phyloP scores from a whole-genome alignment of 2,113 vertebrate genomes.

The Prunella himalayana region DNA sequence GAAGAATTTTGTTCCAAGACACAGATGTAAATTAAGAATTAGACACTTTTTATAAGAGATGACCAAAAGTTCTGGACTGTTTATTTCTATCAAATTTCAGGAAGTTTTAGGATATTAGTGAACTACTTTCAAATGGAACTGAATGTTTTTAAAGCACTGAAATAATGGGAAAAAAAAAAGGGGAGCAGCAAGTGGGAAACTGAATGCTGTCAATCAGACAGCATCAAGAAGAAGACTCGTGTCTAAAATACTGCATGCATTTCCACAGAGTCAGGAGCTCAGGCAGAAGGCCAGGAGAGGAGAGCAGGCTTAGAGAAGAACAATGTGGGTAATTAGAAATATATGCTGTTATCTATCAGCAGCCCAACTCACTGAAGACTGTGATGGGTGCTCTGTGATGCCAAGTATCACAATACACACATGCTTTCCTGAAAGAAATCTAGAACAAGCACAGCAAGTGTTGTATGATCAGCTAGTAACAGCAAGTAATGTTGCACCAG shows the following conservation, averaged over 20 bases:
- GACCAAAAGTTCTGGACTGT: not conserved
- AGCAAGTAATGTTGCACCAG: not conserved
- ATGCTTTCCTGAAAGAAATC: not conserved
- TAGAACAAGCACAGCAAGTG: not conserved
- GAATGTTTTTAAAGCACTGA: not conserved
- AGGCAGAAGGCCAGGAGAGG: not conserved
- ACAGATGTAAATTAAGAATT: not conserved
- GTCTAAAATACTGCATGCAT: not conserved
- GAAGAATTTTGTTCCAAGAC: not conserved
- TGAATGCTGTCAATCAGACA: not conserved
- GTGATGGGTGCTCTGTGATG: not conserved
- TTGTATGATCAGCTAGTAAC: not conserved
- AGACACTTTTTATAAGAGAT: not conserved
- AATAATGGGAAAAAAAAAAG: not conserved
- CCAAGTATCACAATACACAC: accelerated
- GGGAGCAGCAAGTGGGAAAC: not conserved
- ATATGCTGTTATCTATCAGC: not conserved
- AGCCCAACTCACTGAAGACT: not conserved
- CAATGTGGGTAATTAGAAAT: not conserved
- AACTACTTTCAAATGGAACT: not conserved
- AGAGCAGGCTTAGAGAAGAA: not conserved
- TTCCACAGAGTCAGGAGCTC: not conserved
- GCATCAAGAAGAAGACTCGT: not conserved
- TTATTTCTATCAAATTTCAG: not conserved
- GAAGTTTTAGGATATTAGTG: not conserved